Conservation (phyloP, 2,797 vertebrate species). For the Coilia nasus region DNA sequence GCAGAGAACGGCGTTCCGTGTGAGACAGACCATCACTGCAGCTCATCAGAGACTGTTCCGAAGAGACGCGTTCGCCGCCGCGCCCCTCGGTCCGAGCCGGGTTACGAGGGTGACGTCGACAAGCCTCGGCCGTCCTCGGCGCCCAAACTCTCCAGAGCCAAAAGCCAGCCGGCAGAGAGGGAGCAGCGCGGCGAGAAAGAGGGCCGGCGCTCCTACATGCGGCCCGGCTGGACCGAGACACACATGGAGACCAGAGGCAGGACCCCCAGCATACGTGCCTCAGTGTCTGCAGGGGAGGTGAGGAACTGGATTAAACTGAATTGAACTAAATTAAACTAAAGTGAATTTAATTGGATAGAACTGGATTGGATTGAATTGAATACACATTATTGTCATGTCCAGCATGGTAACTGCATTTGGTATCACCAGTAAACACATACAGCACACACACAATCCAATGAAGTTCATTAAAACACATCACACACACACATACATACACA, state of each 20-base stretch:
- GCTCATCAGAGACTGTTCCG: neutral
- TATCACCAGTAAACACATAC: no score
- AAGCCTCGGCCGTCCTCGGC: slow-evolving; percentile 55
- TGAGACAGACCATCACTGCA: neutral
- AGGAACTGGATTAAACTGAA: slow-evolving; percentile 25
- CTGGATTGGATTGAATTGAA: no score
- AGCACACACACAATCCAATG: no score
- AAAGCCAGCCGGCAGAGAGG: slow-evolving; percentile 72
- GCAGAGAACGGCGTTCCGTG: slow-evolving; percentile 56
- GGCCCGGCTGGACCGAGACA: slow-evolving; percentile 82
- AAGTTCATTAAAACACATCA: no score
- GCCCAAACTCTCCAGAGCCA: slow-evolving; percentile 72
- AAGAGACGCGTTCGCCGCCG: slow-evolving; percentile 53
- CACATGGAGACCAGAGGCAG: slow-evolving; percentile 73
- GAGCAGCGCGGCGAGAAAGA: slow-evolving; percentile 68
- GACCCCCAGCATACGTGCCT: slow-evolving; percentile 79
- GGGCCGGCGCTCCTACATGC: slow-evolving; percentile 74
- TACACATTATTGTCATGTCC: no score
- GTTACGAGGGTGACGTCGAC: slow-evolving; percentile 68
- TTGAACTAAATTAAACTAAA: no score
- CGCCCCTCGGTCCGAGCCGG: slow-evolving; percentile 55
- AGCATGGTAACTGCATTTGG: no score
- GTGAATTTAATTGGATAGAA: no score
- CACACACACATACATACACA: no score
- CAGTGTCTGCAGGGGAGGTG: slow-evolving; percentile 75